phyloP scores from a whole-genome alignment of 2,888 invertebrate species.

The Stomorhina lunata region DNA sequence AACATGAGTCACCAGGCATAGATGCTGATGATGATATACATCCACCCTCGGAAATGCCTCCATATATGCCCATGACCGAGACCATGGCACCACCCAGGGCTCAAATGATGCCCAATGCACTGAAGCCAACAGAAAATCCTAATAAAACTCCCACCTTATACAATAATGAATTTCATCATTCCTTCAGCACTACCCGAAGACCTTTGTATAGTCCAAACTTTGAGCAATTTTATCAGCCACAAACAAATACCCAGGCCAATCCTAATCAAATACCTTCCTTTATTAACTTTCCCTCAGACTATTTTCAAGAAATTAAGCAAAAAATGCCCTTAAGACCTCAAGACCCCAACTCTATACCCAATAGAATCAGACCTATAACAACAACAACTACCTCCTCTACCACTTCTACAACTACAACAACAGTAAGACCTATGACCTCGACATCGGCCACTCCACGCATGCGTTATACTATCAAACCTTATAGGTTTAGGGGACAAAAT shows the following conservation, averaged over 20 bases:
- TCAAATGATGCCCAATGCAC: conserved; percentile 67
- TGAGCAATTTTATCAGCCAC: conserved; percentile 68
- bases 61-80: conserved; percentile 84
- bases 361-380: conserved; percentile 15
- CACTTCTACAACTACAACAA: conserved; percentile 43
- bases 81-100: conserved; percentile 79
- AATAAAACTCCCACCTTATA: conserved; percentile 28
- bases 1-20: conserved; percentile 64
- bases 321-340: conserved; percentile 69
- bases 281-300: conserved; percentile 79
- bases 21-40: conserved; percentile 82
- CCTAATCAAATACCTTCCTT: conserved; percentile 76
- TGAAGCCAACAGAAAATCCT: conserved; percentile 61
- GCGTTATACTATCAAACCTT: conserved; percentile 80
- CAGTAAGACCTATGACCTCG: conserved; percentile 79
- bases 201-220: conserved; percentile 72
- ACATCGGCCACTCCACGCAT: conserved; percentile 71
- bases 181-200: conserved; percentile 43
- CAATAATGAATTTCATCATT: conserved; percentile 39
- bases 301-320: conserved; percentile 78
- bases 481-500: conserved; percentile 80
- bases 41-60: conserved; percentile 82
- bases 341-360: conserved; percentile 27
- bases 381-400: conserved; percentile 47
- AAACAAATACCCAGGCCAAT: conserved; percentile 45